phyloP scores from a whole-genome alignment of 2,113 vertebrate genomes.

The Panurus biarmicus region DNA sequence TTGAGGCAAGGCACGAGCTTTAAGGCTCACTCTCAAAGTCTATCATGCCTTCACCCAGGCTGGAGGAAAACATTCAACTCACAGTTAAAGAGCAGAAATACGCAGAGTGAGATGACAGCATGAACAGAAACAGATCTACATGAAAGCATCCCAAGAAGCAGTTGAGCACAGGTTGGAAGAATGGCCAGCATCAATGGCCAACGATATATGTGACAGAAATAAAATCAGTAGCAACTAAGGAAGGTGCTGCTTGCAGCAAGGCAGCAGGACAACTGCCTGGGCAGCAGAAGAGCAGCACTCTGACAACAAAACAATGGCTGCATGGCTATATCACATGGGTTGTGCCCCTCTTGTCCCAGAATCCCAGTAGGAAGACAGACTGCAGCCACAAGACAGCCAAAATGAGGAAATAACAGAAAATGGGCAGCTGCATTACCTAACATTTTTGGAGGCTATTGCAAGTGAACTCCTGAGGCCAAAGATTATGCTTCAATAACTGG shows the following conservation, averaged over 20 bases:
- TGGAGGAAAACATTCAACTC: neutral
- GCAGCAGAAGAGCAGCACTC: neutral
- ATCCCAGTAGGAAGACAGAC: neutral
- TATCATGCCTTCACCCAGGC: neutral
- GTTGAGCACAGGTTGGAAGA: neutral
- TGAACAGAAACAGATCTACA: neutral
- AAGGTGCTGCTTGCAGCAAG: neutral
- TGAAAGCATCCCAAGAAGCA: neutral
- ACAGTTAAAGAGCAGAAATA: neutral
- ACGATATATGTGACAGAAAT: accelerated
- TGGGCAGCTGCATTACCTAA: neutral
- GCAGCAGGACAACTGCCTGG: too few species aligned
- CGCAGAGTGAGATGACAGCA: neutral
- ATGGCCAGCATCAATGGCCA: neutral
- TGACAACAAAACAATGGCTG: neutral
- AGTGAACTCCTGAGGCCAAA: neutral
- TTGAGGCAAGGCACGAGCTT: neutral
- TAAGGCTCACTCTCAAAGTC: neutral
- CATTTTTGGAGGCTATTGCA: neutral
- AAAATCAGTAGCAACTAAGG: neutral
- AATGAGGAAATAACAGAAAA: neutral
- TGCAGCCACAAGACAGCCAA: neutral
- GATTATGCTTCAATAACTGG: neutral
- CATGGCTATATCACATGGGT: accelerated
- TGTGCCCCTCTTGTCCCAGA: neutral